Base-by-base conservation (phyloP, 2,113 vertebrate species). In the Psittacula cyanocephala region DNA sequence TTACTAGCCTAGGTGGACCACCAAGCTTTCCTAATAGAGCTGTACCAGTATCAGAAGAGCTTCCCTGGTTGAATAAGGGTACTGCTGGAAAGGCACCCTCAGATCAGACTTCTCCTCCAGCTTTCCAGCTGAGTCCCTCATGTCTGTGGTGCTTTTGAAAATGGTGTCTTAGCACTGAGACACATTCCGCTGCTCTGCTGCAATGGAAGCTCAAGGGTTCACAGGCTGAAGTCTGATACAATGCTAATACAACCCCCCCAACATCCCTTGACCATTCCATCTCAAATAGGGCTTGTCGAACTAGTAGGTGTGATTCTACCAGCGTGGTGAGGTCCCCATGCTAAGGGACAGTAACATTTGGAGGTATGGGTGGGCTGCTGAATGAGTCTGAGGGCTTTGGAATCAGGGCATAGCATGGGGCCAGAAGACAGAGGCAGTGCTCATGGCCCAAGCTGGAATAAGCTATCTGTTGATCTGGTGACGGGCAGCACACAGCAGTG, bases 401-500 rank as follows among this genome's bases (percentile, higher is more conserved):
- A 39, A 25, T 4, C 41, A 70, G 69, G 27, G 11, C n/a, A 37
- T 2, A 41, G 60, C 55, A 37, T 7, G 19, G 17, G n/a, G 15
- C 39, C 65, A 44, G 52, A 52, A 89, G 53, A 41, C 46, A 86
- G 64, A 69, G 31, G 28, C 67, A 62, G 8, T 81, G 77, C 57
- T 60, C 0, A 1, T 49, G 50, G 37, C 37, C 7, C 2, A 5
- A 46, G 69, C 27, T 71, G 70, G 44, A 92, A 57, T 44, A 27
- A 91, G 65, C 29, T 75, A 52, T 55, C 28, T 63, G n/a, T 41
- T n/a, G 79, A 13, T 41, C 52, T 74, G 49, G 43, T 43, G 46
- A 53, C 29, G 39, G 28, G 64, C 60, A 95, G 55, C 44, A 77
- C 9, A 0, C 0, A 0, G 63, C 0, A 0, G 27, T 9, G 62